phyloP scores from a whole-genome alignment of 2,797 vertebrate genomes.

The Eidolon dupreanum region DNA sequence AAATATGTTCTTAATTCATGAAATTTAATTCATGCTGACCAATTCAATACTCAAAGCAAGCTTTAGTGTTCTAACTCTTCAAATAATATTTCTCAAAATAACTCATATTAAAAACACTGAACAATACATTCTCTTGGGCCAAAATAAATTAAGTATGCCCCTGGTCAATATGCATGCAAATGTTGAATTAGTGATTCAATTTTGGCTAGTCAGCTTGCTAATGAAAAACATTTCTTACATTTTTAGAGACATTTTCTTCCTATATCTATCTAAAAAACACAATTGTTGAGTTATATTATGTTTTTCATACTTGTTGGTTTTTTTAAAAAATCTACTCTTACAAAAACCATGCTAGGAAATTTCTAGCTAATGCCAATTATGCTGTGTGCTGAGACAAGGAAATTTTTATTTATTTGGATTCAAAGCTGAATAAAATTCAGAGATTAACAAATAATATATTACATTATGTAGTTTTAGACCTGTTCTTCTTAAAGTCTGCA shows the following conservation, averaged over 20 bases:
- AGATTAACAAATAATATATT: neutral
- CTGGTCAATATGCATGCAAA: neutral
- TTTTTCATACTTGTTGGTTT: neutral
- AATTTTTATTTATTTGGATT: neutral
- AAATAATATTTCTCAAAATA: conserved; percentile 53
- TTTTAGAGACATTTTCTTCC: neutral
- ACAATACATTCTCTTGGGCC: neutral
- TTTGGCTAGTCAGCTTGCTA: neutral
- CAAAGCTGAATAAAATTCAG: neutral
- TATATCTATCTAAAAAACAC: neutral
- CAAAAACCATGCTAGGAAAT: neutral
- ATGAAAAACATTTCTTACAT: neutral
- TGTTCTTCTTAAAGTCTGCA: neutral
- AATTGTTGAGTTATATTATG: neutral
- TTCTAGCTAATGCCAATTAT: neutral
- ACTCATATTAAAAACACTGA: conserved; percentile 9
- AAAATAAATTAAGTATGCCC: neutral
- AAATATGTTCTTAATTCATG: neutral
- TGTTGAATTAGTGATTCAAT: neutral
- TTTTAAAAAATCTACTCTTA: neutral
- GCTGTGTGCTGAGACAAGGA: neutral
- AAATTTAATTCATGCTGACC: conserved; percentile 44
- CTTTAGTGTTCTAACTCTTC: neutral
- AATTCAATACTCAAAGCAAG: neutral
- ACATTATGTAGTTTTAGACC: neutral